Evolutionary conservation across 2,888 invertebrate species (phyloP).

Genomic region (Theretra japonica): DNA sequence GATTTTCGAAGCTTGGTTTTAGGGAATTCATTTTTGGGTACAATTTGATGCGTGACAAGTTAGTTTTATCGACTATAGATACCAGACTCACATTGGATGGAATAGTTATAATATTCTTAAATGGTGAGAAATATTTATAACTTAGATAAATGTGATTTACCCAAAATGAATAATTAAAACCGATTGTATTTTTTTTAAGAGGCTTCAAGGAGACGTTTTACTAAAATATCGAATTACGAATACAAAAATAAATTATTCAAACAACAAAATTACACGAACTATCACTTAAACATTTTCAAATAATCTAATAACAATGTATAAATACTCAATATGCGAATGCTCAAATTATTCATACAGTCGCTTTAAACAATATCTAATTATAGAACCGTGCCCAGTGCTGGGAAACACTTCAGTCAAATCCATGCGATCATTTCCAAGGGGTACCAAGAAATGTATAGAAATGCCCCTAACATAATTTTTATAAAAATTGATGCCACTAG

Average conservation of each 20-base stretch:
- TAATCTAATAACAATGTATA: conserved; percentile 19
- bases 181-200: not conserved
- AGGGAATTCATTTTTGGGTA: no score
- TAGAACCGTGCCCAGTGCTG: not conserved
- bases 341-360: conserved; percentile 16
- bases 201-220: not conserved
- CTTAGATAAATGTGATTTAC: no score
- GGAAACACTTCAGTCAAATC: not conserved
- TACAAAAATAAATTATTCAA: conserved; percentile 23
- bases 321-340: conserved; percentile 22
- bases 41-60: no score
- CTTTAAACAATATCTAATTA: conserved; percentile 9
- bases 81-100: no score
- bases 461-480: no score
- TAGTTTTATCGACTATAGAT: no score
- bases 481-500: no score
- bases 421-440: no score
- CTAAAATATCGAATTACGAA: conserved; percentile 16
- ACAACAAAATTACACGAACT: conserved; percentile 11
- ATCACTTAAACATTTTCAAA: conserved; percentile 20
- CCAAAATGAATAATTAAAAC: no score
- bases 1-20: no score
- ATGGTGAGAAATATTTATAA: no score
- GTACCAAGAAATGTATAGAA: not conserved
- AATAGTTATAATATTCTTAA: no score